These are phyloP conservation scores for Vombatus ursinus DNA, from an alignment of 2,113 vertebrate genomes.

Conservation along the genomic window DNA sequence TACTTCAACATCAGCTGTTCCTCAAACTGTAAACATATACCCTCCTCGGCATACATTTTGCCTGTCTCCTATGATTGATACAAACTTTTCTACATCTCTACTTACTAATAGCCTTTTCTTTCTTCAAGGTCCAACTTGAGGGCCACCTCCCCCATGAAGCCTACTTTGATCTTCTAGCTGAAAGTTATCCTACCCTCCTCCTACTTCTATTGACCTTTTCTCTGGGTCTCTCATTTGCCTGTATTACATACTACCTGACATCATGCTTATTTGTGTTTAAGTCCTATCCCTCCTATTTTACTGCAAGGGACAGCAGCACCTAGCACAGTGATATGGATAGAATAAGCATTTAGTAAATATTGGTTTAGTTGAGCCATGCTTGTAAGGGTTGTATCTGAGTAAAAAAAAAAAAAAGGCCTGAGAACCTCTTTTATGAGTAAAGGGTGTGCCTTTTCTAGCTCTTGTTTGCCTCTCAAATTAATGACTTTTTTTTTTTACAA, in stretches of 20 bases:
- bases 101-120: background rate
- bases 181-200: background rate
- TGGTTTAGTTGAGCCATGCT: background rate
- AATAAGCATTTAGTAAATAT: background rate
- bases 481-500: background rate
- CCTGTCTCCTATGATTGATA: background rate
- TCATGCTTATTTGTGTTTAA: background rate
- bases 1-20: background rate
- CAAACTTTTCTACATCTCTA: background rate
- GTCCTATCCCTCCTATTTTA: background rate
- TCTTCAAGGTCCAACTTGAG: background rate
- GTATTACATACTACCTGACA: background rate
- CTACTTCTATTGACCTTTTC: background rate
- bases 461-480: background rate
- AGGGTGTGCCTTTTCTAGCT: background rate
- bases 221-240: background rate
- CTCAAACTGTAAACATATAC: background rate
- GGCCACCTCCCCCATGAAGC: background rate
- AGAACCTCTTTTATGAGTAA: background rate
- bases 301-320: background rate
- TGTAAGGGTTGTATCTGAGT: background rate
- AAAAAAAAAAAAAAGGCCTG: background rate
- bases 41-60: background rate
- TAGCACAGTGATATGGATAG: background rate
- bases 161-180: background rate